These are phyloP conservation scores for Empis stercorea DNA, from an alignment of 2,888 invertebrate species.

Conservation along the genomic window DNA sequence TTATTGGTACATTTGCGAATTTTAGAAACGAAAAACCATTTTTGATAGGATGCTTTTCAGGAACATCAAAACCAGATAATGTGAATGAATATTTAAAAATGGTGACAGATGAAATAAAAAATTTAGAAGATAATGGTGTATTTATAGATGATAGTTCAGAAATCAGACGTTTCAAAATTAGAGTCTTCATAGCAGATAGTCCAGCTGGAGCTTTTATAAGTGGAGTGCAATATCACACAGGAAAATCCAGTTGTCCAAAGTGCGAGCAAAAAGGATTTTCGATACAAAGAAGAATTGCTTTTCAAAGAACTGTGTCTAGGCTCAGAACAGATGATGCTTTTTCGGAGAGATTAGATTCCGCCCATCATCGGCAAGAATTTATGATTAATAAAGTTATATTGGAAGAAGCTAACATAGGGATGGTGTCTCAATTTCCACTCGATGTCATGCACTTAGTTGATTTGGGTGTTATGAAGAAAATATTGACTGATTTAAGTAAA, in stretches of 20 bases:
- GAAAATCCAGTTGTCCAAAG: slow-evolving; percentile 2
- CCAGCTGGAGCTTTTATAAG: slow-evolving; percentile 4
- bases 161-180: background rate
- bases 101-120: background rate
- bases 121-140: background rate
- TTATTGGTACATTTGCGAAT: slow-evolving; percentile 1
- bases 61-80: slow-evolving; percentile 1
- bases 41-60: background rate
- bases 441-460: no score
- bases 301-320: background rate
- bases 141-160: background rate
- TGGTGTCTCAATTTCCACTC: background rate
- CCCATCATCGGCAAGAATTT: background rate
- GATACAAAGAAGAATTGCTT: background rate
- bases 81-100: background rate
- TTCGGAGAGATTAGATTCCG: background rate
- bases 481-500: no score
- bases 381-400: background rate
- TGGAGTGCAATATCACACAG: slow-evolving; percentile 1
- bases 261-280: background rate
- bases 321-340: background rate
- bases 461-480: background rate
- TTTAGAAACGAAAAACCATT: slow-evolving; percentile 1
- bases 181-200: background rate
- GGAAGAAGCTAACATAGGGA: background rate